Base-by-base conservation (phyloP, 2,888 invertebrate species). In the Drosophila ezoana region DNA sequence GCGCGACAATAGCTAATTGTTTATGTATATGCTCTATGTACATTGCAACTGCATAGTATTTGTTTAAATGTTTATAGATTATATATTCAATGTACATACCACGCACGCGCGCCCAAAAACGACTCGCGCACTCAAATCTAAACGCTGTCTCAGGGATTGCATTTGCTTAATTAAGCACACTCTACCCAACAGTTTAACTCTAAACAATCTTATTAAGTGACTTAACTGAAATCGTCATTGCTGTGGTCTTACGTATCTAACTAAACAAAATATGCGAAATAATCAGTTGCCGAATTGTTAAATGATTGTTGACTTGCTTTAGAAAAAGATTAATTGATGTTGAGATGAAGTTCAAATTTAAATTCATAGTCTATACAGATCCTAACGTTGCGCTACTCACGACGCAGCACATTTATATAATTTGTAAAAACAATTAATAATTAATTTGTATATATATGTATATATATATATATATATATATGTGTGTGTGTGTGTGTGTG, bases 31-130 rank as follows among this genome's bases (percentile, higher is more conserved):
- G 71, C 53, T 76, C 66, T 76, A 76, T 76, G 75, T 76, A 76
- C 84, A 87, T 74, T 76, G 76, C 67, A 74, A 44, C 73, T 73
- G 64, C 61, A 60, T 70, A 65, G 62, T 80, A 53, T 69, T 65
- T 57, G 49, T 59, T 63, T 56, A 58, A 61, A 69, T 60, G 54
- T 64, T 66, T 76, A 44, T 52, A 65, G 72, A 60, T 64, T 60
- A 54, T 74, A 67, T 76, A 71, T 64, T 84, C 66, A 74, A 84
- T 81, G 54, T 87, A 83, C 79, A 84, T 61, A 49, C 45, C 16
- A 28, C 11, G 35, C 8, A 73, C 44, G 49, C 60, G 65, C 65
- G 45, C 65, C 56, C 20, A 49, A 40, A 41, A 72, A 60, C 67
- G 41, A 73, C 41, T 59, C 71, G 35, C 49, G 9, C 38, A 59